These are phyloP conservation scores for Mesoligia furuncula DNA, from an alignment of 2,888 invertebrate genomes.

Conservation along the genomic window DNA sequence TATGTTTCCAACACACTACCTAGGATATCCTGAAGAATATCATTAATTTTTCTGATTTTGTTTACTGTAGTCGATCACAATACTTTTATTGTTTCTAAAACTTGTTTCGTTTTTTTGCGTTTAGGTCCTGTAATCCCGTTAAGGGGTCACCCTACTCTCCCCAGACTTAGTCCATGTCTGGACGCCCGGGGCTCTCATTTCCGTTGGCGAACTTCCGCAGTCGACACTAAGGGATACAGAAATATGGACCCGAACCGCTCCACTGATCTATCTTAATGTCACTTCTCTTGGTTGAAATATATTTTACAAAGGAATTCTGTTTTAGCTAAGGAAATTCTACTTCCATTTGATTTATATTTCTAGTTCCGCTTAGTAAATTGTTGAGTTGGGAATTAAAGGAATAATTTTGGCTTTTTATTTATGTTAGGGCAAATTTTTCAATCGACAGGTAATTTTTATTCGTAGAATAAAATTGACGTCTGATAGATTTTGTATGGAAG, in stretches of 20 bases:
- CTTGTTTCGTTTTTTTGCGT: too few relatives aligned
- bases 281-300: background rate
- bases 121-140: too few relatives aligned
- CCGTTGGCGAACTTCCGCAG: slow-evolving; percentile 54
- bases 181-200: slow-evolving; percentile 63
- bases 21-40: too few relatives aligned
- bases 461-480: too few relatives aligned
- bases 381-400: background rate
- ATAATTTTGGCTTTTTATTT: background rate
- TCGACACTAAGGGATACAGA: slow-evolving; percentile 51
- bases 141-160: slow-evolving; percentile 31
- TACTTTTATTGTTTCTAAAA: too few relatives aligned
- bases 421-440: too few relatives aligned
- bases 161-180: slow-evolving; percentile 48
- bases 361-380: slow-evolving; percentile 1
- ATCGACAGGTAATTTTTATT: too few relatives aligned
- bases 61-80: too few relatives aligned
- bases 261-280: slow-evolving; percentile 45
- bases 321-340: background rate
- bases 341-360: slow-evolving; percentile 1
- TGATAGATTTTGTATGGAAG: too few relatives aligned
- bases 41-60: too few relatives aligned
- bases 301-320: background rate
- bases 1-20: too few relatives aligned
- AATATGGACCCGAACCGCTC: slow-evolving; percentile 54